phyloP scores from a whole-genome alignment of 2,113 vertebrate genomes.

The Cynopterus brachyotis region DNA sequence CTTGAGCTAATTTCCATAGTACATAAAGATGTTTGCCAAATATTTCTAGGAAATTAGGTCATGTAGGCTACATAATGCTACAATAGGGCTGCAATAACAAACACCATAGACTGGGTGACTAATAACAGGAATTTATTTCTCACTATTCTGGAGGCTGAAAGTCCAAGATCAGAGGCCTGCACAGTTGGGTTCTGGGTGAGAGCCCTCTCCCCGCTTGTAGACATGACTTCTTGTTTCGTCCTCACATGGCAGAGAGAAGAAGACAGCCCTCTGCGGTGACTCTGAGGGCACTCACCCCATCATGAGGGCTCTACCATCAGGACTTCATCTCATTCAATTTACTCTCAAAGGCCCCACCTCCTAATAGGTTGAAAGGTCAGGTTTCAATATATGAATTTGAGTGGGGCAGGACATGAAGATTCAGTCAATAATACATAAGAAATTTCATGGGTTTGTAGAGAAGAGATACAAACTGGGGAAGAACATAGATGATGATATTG shows the following conservation, averaged over 20 bases:
- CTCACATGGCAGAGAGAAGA: neutral
- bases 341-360: neutral
- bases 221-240: neutral
- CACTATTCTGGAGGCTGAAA: neutral
- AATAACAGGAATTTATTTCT: neutral
- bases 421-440: neutral
- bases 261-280: neutral
- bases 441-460: neutral
- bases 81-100: fast-evolving
- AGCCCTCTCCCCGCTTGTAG: no score
- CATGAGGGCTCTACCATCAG: no score
- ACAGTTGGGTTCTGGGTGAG: neutral
- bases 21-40: neutral
- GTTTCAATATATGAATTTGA: neutral
- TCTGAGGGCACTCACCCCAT: neutral
- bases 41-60: neutral
- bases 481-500: neutral
- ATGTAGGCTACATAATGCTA: no score
- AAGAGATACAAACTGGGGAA: neutral
- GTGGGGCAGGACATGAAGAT: neutral
- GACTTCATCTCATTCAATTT: neutral
- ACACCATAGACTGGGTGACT: neutral
- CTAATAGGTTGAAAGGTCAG: no score
- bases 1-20: neutral
- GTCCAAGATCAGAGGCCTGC: neutral